Evolutionary conservation across 2,113 vertebrate genomes (phyloP), one percentile per base, ranked within the genome.

Genomic region (Oostethus manadensis): DNA sequence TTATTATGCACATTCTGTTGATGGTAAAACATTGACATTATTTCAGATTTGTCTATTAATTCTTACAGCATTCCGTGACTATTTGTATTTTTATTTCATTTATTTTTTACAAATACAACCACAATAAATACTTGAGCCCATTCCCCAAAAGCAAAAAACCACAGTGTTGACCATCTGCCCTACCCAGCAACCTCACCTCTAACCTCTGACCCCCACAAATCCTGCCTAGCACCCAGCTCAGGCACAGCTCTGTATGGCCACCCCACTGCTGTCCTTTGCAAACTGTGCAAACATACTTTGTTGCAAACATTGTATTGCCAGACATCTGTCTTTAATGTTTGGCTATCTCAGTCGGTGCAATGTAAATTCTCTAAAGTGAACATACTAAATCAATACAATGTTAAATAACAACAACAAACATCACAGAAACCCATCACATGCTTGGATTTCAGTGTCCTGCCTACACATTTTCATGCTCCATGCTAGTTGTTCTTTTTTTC

Each of bases 151-250:
- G 66, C 72, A 79, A 70, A 48, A 67, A 77, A 67, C 77, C 81
- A 73, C 61, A 67, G 71, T 81, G 83, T 78, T 66, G 75, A 70
- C 82, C 85, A 91, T 92, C 88, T 90, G 88, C 76, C 78, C 76
- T 84, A 84, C 75, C 81, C 80, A 64, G 73, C 74, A 23, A 65
- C 75, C 79, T 85, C 68, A 84, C 64, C 87, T 88, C 71, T 89
- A 70, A 87, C 86, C 86, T 87, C 73, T 86, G 82, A 89, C 86
- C 86, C 79, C 74, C 68, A 80, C 81, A 87, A 88, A 90, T 86
- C 85, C 83, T 51, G 60, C 67, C 64, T 43, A 63, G 65, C 58
- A 57, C 81, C 66, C 68, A 66, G 43, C 17, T 38, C 29, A 54
- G 51, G 26, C 51, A 54, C 9, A 54, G 10, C 33, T 55, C 38